Evolutionary conservation across 2,888 invertebrate genomes (phyloP).

Genomic region (Drosophila antonietae): DNA sequence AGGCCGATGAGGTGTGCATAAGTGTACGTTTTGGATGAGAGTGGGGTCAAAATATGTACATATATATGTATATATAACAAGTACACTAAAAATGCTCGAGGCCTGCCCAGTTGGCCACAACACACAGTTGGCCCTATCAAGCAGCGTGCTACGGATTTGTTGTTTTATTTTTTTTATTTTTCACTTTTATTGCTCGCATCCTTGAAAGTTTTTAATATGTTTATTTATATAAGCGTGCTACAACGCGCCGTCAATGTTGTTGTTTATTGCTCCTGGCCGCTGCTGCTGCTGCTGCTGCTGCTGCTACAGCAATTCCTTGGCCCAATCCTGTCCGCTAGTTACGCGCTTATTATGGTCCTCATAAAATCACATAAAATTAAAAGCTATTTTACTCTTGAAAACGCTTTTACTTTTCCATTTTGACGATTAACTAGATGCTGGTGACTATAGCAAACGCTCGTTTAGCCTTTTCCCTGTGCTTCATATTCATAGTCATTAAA

Average conservation of each 20-base stretch:
- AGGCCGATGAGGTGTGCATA: conserved; percentile 58
- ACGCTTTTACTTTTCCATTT: conserved; percentile 47
- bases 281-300: conserved; percentile 1
- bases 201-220: conserved; percentile 78
- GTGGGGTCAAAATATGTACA: background rate
- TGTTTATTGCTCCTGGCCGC: conserved; percentile 45
- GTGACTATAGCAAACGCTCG: conserved; percentile 16
- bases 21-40: conserved; percentile 2
- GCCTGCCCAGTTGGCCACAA: conserved; percentile 19
- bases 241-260: conserved; percentile 54
- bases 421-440: conserved; percentile 38
- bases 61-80: conserved; percentile 14
- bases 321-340: conserved; percentile 43
- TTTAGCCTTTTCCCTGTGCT: background rate
- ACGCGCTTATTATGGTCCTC: conserved; percentile 61
- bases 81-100: conserved; percentile 29
- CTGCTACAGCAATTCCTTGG: background rate
- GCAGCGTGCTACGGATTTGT: conserved; percentile 22
- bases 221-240: conserved; percentile 61
- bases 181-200: conserved; percentile 64
- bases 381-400: conserved; percentile 63
- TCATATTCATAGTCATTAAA: conserved; percentile 42
- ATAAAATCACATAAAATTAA: conserved; percentile 73
- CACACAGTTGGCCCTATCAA: background rate
- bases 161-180: conserved; percentile 16